A percentile compares a stretch with the other conserved stretches of the same genome.
phyloP scores from a whole-genome alignment of 92 coral and sea anemone species.

The Montipora capitata region DNA sequence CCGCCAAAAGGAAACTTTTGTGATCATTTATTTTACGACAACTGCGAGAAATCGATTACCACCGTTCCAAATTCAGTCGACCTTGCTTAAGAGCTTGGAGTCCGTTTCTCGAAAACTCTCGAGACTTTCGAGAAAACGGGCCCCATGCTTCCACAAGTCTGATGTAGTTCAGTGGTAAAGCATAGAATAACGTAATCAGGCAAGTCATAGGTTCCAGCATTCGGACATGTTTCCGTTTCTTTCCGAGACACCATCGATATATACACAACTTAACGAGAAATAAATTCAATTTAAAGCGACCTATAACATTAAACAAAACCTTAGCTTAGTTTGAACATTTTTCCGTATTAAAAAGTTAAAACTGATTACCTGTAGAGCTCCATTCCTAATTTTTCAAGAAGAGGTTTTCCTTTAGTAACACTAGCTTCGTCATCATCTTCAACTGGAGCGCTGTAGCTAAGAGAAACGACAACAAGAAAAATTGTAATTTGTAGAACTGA shows the following conservation, averaged over 20 bases:
- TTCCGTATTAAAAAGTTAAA: background rate
- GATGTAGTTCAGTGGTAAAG: too few relatives aligned
- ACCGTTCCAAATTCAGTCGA: too few relatives aligned
- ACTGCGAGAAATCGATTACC: too few relatives aligned
- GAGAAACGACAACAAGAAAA: background rate
- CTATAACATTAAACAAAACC: background rate
- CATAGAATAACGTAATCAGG: too few relatives aligned
- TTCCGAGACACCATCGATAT: background rate
- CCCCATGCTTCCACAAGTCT: too few relatives aligned
- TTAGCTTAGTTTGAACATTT: background rate
- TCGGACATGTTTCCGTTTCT: too few relatives aligned
- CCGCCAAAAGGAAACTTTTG: too few relatives aligned
- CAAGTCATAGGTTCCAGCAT: too few relatives aligned
- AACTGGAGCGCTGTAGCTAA: constrained; percentile 4
- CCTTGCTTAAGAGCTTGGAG: too few relatives aligned
- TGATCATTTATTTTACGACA: too few relatives aligned
- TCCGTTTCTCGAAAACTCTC: too few relatives aligned
- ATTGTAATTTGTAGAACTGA: constrained; percentile 7
- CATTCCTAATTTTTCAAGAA: constrained; percentile 54
- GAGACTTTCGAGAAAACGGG: too few relatives aligned
- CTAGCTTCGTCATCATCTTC: constrained; percentile 21
- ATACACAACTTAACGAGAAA: background rate
- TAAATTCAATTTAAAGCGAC: background rate
- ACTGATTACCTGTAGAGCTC: constrained; percentile 41
- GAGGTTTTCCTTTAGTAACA: constrained; percentile 4